Conservation (phyloP, 2,888 invertebrate genomes). For the Apotomis betuletana region DNA sequence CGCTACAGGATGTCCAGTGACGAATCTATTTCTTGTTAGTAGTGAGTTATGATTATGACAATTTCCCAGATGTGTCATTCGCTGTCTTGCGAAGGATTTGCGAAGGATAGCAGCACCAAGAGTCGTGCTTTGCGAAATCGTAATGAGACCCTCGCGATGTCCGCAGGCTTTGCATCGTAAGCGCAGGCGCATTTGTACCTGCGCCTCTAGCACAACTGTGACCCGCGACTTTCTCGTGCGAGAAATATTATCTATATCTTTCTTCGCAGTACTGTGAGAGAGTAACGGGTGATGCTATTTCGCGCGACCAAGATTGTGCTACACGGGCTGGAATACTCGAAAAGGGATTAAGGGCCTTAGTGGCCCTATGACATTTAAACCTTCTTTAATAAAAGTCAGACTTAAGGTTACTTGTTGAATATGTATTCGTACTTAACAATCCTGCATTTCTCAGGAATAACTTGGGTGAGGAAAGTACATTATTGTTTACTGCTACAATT, state of each 20-base stretch:
- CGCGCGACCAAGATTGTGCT: too few species aligned
- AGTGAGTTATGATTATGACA: not conserved
- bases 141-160: not conserved
- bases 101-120: not conserved
- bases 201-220: too few species aligned
- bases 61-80: not conserved
- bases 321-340: too few species aligned
- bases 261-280: too few species aligned
- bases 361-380: not conserved
- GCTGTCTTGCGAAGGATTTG: not conserved
- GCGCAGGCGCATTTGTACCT: not conserved
- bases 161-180: not conserved
- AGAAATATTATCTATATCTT: too few species aligned
- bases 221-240: too few species aligned
- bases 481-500: too few species aligned
- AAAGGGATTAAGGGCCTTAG: not conserved
- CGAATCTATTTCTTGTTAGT: not conserved
- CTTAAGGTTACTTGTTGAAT: not conserved
- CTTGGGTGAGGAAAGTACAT: not conserved
- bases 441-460: constrained; percentile 1
- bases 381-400: not conserved
- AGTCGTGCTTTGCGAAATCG: not conserved
- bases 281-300: too few species aligned
- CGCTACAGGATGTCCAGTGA: not conserved
- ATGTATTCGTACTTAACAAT: not conserved